Conservation (phyloP, 2,113 vertebrate species). For the Nematolebias whitei region DNA sequence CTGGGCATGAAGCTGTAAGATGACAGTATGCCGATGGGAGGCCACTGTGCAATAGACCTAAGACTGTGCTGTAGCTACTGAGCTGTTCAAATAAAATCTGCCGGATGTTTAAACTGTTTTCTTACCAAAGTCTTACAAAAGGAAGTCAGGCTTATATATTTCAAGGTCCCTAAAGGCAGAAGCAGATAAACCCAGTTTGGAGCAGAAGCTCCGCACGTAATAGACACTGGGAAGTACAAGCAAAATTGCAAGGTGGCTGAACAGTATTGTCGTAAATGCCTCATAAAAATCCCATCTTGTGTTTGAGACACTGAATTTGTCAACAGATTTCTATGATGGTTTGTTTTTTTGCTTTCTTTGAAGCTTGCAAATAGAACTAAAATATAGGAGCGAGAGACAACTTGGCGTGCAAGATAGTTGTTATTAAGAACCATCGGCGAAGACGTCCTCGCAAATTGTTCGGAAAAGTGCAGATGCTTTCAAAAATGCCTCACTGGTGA, state of each 20-base stretch:
- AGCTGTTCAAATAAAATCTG: neutral
- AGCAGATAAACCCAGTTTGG: neutral
- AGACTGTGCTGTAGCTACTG: neutral
- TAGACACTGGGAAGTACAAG: neutral
- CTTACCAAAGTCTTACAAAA: neutral
- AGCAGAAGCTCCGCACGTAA: neutral
- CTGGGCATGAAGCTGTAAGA: neutral
- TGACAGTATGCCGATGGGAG: neutral
- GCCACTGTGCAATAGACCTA: neutral
- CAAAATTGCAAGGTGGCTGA: neutral
- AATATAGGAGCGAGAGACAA: neutral
- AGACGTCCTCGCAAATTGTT: neutral
- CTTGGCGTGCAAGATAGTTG: neutral
- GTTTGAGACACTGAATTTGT: neutral
- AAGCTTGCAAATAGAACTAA: neutral
- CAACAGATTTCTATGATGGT: neutral
- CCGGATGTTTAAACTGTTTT: neutral
- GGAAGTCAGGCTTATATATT: neutral
- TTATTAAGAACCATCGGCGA: neutral
- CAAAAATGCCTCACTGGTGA: neutral
- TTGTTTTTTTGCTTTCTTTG: neutral
- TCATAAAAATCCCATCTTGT: neutral
- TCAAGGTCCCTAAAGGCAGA: neutral
- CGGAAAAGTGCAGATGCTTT: constrained; percentile 1
- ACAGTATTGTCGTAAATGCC: neutral